Base-by-base conservation (phyloP, 1,140 invertebrate species). In the Oedothorax gibbosus region DNA sequence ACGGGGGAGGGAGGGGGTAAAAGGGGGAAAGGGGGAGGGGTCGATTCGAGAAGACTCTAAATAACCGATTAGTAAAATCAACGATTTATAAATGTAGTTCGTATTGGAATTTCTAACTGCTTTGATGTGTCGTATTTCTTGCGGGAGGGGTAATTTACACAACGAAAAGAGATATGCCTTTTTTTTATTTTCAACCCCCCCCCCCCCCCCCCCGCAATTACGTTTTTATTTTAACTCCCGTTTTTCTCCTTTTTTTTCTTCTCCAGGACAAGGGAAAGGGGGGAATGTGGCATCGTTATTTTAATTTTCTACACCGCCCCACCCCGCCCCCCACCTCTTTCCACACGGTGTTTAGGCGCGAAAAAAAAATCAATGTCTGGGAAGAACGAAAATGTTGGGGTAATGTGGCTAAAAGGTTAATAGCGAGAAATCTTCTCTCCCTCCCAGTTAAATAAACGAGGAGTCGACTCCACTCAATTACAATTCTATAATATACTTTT, bases 371-470 rank as follows among this genome's bases (percentile, higher is more conserved):
- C 71, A 56, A 75, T 76, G 81, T 57, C 62, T 64, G n/a, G 12
- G 71, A 71, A 75, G 71, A 71, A 75, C 81, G 81, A 68, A 80
- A 35, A 75, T 68, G 60, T 84, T 72, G 72, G 35, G 35, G 81
- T 84, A 84, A 84, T 84, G 81, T 76, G 81, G 81, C 60, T 84
- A 75, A 84, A 84, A 84, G 81, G 81, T 84, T 84, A 84, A 84
- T 68, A 84, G 81, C 71, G 81, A 84, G 76, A 84, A 84, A 84
- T 84, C 81, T 84, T 49, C 60, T 75, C 35, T 35, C 35, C 35
- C 35, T 35, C 35, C 35, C 35, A 35, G 81, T 84, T 84, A 84
- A 84, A 84, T 84, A 84, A 84, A 84, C 81, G 81, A 64, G 50
- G 66, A 21, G 60, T 64, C 71, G 81, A 84, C 81, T 84, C 73